phyloP scores from a whole-genome alignment of 2,113 vertebrate species.

The Percina caprodes region DNA sequence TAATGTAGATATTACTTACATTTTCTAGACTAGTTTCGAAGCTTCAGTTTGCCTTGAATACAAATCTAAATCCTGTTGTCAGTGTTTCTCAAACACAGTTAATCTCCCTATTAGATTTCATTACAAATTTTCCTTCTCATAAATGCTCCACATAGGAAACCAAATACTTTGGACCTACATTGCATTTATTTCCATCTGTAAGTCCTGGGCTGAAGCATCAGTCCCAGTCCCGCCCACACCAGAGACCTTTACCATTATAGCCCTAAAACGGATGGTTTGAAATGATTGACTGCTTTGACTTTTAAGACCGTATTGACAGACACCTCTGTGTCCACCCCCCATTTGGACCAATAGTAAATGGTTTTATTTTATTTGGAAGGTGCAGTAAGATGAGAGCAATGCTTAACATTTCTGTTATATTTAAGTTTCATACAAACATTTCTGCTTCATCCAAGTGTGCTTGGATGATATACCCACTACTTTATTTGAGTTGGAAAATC shows the following conservation, averaged over 20 bases:
- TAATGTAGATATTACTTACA: constrained; percentile 31
- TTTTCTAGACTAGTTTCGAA: constrained; percentile 1
- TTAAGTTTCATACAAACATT: constrained; percentile 29
- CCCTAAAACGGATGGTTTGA: constrained; percentile 21
- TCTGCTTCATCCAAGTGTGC: constrained; percentile 6
- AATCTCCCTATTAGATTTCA: constrained; percentile 41
- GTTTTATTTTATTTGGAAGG: constrained; percentile 6
- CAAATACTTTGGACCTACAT: constrained; percentile 25
- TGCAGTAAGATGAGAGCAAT: constrained; percentile 3
- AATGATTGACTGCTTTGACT: constrained; percentile 22
- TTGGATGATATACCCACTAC: constrained; percentile 2
- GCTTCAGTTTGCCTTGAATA: constrained; percentile 32
- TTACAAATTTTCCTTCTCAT: constrained; percentile 31
- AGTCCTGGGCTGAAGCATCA: constrained; percentile 33
- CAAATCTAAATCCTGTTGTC: constrained; percentile 30
- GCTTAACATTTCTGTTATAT: constrained; percentile 27
- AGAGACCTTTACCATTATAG: constrained; percentile 15
- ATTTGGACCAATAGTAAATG: constrained; percentile 10
- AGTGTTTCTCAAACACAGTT: constrained; percentile 38
- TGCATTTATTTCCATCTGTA: constrained; percentile 50
- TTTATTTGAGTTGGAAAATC: constrained; percentile 50
- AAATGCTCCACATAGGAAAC: constrained; percentile 48
- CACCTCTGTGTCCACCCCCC: neutral
- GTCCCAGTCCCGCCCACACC: constrained; percentile 13
- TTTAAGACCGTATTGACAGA: constrained; percentile 29